A percentile compares a stretch with the other conserved stretches of the same genome.
Conservation (phyloP, 2,888 invertebrate species). For the Ectemnius lituratus region DNA sequence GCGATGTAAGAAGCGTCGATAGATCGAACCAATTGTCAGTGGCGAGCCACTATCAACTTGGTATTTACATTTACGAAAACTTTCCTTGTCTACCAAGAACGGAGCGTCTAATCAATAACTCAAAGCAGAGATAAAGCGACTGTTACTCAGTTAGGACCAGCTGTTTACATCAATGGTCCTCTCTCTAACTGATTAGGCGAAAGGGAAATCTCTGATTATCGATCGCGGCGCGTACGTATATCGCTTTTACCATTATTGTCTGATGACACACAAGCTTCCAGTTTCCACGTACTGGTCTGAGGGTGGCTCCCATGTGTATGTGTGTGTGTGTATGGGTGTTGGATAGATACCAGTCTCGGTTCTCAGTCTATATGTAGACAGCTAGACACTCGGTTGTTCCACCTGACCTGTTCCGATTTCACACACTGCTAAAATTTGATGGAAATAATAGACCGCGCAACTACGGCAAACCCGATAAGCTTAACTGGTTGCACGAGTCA, state of each 20-base stretch:
- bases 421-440: slow-evolving; percentile 3
- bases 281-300: slow-evolving; percentile 16
- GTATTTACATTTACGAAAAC: neutral
- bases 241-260: too few species aligned
- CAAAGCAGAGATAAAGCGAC: neutral
- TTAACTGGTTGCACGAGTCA: neutral
- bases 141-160: neutral
- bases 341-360: too few species aligned
- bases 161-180: neutral
- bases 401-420: slow-evolving; percentile 1
- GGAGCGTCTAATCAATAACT: neutral
- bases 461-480: slow-evolving; percentile 3
- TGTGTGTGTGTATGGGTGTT: slow-evolving; percentile 3
- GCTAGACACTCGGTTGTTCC: neutral
- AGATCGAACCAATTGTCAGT: neutral
- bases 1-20: too few species aligned
- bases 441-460: neutral
- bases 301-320: slow-evolving; percentile 21
- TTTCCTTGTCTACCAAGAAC: neutral
- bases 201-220: slow-evolving; percentile 35
- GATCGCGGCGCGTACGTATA: slow-evolving; percentile 12
- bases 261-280: too few species aligned
- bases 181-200: slow-evolving; percentile 11
- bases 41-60: neutral
- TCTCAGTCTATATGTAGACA: neutral